Conservation (phyloP, 2,888 invertebrate genomes). For the Antheraea yamamai region DNA sequence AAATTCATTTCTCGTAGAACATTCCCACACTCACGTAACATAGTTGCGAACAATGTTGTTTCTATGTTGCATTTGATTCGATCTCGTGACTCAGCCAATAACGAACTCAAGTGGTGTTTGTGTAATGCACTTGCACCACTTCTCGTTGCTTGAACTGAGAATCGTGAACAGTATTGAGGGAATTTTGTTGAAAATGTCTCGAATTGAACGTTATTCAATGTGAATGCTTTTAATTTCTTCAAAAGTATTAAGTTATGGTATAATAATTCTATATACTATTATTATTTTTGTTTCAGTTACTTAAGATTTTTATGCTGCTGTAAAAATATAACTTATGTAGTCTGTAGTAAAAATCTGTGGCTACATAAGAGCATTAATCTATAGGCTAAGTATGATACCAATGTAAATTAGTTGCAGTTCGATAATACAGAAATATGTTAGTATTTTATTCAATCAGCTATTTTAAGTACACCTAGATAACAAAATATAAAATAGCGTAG, state of each 20-base stretch:
- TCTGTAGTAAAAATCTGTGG: too few species aligned
- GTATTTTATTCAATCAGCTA: too few species aligned
- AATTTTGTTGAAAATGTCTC: constrained; percentile 19
- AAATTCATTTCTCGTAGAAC: constrained; percentile 24
- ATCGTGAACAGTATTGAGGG: constrained; percentile 21
- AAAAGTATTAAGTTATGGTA: not conserved
- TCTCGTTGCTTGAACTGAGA: constrained; percentile 23
- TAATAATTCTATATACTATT: not conserved
- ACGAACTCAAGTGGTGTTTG: constrained; percentile 49
- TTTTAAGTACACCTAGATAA: too few species aligned
- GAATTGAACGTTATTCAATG: constrained; percentile 6
- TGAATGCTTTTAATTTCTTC: not conserved
- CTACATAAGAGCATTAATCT: too few species aligned
- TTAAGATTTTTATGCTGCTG: not conserved
- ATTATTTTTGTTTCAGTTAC: not conserved
- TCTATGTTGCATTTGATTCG: constrained; percentile 40
- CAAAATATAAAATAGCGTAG: too few species aligned
- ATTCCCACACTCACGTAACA: constrained; percentile 22
- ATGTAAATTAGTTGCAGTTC: too few species aligned
- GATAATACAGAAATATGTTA: too few species aligned
- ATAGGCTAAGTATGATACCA: too few species aligned
- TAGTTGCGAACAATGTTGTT: constrained; percentile 18
- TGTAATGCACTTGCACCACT: constrained; percentile 48
- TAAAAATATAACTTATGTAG: too few species aligned
- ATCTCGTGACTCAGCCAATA: constrained; percentile 47